A percentile compares a stretch with the other conserved stretches of the same genome.
phyloP scores from a whole-genome alignment of 53 echinoderm and acorn worm species.

The Glandiceps talaboti region DNA sequence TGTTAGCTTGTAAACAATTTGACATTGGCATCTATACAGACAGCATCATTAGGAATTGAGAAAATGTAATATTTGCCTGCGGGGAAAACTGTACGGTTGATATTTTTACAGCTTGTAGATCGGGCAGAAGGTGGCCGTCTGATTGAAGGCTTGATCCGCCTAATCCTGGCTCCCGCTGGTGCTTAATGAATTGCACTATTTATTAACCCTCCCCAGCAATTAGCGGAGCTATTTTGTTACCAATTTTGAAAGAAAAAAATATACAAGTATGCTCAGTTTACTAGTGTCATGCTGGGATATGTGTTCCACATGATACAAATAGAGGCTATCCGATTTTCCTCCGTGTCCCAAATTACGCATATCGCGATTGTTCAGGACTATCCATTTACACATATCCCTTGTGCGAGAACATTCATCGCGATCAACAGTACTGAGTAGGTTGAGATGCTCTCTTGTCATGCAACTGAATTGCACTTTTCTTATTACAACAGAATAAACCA shows the following conservation, averaged over 20 bases:
- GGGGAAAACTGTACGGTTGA: conserved; percentile 33
- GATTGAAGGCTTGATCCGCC: conserved; percentile 41
- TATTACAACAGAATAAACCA: not conserved
- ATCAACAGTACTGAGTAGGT: too few relatives aligned
- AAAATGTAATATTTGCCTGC: conserved; percentile 37
- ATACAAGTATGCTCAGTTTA: not conserved
- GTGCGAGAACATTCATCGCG: not conserved
- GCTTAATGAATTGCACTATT: conserved; percentile 67
- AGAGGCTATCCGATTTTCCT: not conserved
- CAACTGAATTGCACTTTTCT: not conserved
- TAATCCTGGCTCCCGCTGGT: conserved; percentile 55
- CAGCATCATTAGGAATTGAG: conserved; percentile 51
- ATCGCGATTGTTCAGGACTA: not conserved
- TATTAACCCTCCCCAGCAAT: conserved; percentile 71
- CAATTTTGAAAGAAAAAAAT: conserved; percentile 9
- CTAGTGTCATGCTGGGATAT: not conserved
- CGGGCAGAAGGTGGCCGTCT: conserved; percentile 35
- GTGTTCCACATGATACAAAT: not conserved
- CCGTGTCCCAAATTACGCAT: not conserved
- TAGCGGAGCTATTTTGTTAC: conserved; percentile 72
- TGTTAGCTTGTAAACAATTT: not conserved
- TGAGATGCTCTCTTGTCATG: not conserved
- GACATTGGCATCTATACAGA: conserved; percentile 63
- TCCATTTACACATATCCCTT: not conserved
- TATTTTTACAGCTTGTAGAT: conserved; percentile 85